Base-by-base conservation (phyloP, 2,888 invertebrate genomes). In the Alsophila aescularia region DNA sequence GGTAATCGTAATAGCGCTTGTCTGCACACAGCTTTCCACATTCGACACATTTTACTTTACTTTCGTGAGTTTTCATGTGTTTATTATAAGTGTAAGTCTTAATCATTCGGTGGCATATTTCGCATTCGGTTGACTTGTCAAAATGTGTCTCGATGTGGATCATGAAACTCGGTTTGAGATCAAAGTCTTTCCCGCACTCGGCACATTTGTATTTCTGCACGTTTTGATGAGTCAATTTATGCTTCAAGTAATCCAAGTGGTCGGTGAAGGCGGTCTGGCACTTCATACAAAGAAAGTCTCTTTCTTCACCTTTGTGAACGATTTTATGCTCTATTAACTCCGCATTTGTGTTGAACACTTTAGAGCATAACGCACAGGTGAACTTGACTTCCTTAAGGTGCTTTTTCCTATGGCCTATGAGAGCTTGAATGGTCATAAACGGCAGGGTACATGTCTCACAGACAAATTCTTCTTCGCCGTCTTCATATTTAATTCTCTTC, bases 201-300 rank as follows among this genome's bases (percentile, higher is more conserved):
- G 37, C 7, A 31, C 78, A 78, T 21, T 58, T 63, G 34, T 57
- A 64, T 0, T 34, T 9, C 0, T 18, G 0, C 2, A 12, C 16
- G 0, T 43, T 53, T 1, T 29, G n/a, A 24, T 77, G 78, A 0
- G 15, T 49, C 0, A 62, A 9, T 3, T 63, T 54, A 10, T 78
- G 78, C 0, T 62, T 34, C 1, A 75, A 15, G 9, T 53, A 78
- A 1, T 73, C 70, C 0, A 63, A 50, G 24, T 75, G 69, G n/a
- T 69, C 52, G 0, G 72, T 66, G n/a, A 72, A 79, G 0, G 72
- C 71, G 0, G 67, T 31, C 47, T 73, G 58, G 16, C 76, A 76
- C 15, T 58, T 41, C 3, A 58, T 57, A 9, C 78, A 79, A 0
- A 47, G 7, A 0, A 73, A 62, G 1, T 56, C 57, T 1, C 53